A percentile compares a stretch with the other conserved stretches of the same genome.
Evolutionary conservation across 64 coral and sea anemone species (phyloP).

Genomic region (Trachythela sp.): DNA sequence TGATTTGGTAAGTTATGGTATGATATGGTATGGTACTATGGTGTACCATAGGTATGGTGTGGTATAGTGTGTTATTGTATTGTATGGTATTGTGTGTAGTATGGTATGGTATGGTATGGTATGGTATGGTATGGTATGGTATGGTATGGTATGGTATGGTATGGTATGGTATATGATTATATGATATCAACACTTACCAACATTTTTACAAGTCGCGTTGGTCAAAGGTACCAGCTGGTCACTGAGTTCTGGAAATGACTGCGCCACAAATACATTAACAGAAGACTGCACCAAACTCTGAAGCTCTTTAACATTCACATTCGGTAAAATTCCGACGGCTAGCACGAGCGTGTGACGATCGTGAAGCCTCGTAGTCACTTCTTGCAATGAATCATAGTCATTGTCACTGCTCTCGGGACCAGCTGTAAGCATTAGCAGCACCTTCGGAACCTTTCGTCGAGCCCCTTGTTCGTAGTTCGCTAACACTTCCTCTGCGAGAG

Average conservation of each 20-base stretch:
- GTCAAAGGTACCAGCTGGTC: background rate
- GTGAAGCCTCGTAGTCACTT: background rate
- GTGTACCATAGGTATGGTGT: too few species aligned
- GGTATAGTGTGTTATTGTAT: too few species aligned
- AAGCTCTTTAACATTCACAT: background rate
- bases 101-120: too few species aligned
- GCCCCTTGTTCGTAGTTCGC: background rate
- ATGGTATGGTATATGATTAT: too few species aligned
- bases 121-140: too few species aligned
- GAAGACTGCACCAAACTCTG: background rate
- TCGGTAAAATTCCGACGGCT: background rate
- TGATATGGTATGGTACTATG: too few species aligned
- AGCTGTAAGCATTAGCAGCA: background rate
- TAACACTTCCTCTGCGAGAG: background rate
- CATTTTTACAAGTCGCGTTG: background rate
- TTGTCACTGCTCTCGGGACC: background rate
- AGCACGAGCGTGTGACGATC: constrained; percentile 20
- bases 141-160: too few species aligned
- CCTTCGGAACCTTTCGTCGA: background rate
- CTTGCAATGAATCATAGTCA: background rate
- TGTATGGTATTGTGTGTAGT: too few species aligned
- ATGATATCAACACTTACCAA: background rate
- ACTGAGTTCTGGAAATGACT: background rate
- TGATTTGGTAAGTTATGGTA: too few species aligned
- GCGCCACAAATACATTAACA: background rate